Evolutionary conservation across 2,113 vertebrate species (phyloP).

Genomic region (Morone chrysops): DNA sequence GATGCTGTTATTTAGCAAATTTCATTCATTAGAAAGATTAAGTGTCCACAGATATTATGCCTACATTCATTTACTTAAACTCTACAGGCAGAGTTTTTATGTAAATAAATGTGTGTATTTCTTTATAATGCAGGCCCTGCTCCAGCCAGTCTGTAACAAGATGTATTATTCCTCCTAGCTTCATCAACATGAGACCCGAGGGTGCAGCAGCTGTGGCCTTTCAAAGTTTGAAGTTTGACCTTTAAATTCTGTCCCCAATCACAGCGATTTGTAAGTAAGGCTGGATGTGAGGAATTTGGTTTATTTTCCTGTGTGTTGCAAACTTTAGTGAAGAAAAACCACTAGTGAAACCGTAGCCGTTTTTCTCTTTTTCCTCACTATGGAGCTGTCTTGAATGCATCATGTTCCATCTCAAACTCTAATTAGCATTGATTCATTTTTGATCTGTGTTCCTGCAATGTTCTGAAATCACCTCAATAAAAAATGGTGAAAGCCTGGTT

Average conservation of each 20-base stretch:
- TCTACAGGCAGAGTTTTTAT: neutral
- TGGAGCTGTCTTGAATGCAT: neutral
- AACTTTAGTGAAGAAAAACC: neutral
- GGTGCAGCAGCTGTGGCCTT: constrained; percentile 46
- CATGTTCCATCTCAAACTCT: neutral
- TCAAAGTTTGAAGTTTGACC: constrained; percentile 39
- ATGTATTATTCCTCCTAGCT: neutral
- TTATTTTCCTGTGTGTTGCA: neutral
- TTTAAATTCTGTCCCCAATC: constrained; percentile 34
- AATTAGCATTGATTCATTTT: neutral
- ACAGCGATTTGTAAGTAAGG: constrained; percentile 13
- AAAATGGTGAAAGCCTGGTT: neutral
- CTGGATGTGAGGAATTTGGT: neutral
- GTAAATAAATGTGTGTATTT: neutral
- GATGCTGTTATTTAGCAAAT: neutral
- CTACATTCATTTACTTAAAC: neutral
- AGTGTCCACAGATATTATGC: neutral
- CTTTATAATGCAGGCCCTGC: neutral
- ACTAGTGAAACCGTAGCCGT: neutral
- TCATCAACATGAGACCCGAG: constrained; percentile 27
- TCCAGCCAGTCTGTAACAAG: neutral
- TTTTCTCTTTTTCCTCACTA: neutral
- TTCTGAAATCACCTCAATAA: neutral
- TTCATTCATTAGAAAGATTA: neutral
- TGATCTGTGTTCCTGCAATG: neutral